Evolutionary conservation across 2,888 invertebrate species (phyloP).

Genomic region (Taenaris catops): DNA sequence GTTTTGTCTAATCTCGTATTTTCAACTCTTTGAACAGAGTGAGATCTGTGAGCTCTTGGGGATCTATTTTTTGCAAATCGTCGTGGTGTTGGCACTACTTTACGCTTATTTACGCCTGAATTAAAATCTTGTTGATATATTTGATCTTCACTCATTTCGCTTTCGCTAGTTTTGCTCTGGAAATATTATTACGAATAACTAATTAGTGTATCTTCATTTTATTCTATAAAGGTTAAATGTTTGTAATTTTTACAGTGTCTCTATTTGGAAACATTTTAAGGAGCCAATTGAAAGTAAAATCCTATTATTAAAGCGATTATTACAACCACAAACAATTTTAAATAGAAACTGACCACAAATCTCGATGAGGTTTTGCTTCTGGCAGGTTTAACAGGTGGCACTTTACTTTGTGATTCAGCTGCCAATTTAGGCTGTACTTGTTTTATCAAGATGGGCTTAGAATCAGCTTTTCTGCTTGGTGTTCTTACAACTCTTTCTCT

Average conservation of each 20-base stretch:
- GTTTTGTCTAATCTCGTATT: constrained; percentile 50
- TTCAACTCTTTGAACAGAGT: constrained; percentile 75
- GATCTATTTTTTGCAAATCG: constrained; percentile 64
- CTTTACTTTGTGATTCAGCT: constrained; percentile 49
- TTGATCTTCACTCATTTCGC: constrained; percentile 79
- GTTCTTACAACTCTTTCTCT: constrained; percentile 66
- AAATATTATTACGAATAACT: constrained; percentile 60
- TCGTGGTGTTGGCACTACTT: constrained; percentile 59
- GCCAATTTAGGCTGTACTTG: constrained; percentile 35
- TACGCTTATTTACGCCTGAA: constrained; percentile 48
- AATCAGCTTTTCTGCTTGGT: constrained; percentile 59
- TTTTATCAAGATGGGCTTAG: constrained; percentile 45
- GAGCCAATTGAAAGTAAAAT: constrained; percentile 50
- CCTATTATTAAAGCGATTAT: constrained; percentile 63
- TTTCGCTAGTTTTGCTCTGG: constrained; percentile 79
- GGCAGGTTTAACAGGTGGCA: constrained; percentile 69
- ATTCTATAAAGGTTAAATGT: constrained; percentile 15
- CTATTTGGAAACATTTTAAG: constrained; percentile 2
- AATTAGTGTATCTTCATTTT: constrained; percentile 51
- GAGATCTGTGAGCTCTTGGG: constrained; percentile 74
- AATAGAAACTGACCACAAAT: constrained; percentile 72
- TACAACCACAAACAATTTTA: constrained; percentile 57
- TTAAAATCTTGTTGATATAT: constrained; percentile 41
- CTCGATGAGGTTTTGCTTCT: constrained; percentile 72
- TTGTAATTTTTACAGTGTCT: constrained; percentile 16